Evolutionary conservation across 1,140 invertebrate species (phyloP).

Genomic region (Zaprionus ornatus): DNA sequence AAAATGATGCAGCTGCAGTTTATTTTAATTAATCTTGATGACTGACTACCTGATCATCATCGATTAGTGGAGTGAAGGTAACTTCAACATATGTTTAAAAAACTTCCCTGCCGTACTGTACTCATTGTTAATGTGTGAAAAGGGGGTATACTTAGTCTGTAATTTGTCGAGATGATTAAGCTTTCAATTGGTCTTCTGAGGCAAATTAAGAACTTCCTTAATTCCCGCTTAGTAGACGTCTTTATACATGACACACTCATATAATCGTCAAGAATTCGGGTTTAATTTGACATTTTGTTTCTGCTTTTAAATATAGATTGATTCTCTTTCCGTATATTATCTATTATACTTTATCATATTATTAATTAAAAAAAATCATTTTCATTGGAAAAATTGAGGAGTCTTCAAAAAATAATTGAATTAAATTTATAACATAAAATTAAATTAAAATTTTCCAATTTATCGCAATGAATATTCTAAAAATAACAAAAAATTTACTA

Average conservation of each 20-base stretch:
- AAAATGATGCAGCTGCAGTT: conserved; percentile 37
- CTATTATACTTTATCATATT: background rate
- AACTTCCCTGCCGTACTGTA: background rate
- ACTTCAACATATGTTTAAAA: background rate
- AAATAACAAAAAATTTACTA: background rate
- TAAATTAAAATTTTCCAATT: background rate
- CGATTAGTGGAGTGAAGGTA: conserved; percentile 21
- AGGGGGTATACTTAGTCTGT: background rate
- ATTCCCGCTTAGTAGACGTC: too few species aligned
- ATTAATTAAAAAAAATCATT: background rate
- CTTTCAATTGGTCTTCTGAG: too few species aligned
- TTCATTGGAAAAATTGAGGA: background rate
- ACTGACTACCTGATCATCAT: conserved; percentile 47
- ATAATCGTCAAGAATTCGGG: too few species aligned
- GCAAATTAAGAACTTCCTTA: too few species aligned
- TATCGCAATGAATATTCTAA: background rate
- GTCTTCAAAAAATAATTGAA: background rate
- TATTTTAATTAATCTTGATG: conserved; percentile 50
- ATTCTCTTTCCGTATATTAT: background rate
- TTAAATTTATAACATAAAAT: background rate
- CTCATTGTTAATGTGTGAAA: background rate
- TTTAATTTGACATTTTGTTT: background rate
- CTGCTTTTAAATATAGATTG: background rate
- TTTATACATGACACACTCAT: too few species aligned
- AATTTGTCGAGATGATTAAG: background rate